Base-by-base conservation (phyloP, 1,140 invertebrate species). In the Drosophila funebris region DNA sequence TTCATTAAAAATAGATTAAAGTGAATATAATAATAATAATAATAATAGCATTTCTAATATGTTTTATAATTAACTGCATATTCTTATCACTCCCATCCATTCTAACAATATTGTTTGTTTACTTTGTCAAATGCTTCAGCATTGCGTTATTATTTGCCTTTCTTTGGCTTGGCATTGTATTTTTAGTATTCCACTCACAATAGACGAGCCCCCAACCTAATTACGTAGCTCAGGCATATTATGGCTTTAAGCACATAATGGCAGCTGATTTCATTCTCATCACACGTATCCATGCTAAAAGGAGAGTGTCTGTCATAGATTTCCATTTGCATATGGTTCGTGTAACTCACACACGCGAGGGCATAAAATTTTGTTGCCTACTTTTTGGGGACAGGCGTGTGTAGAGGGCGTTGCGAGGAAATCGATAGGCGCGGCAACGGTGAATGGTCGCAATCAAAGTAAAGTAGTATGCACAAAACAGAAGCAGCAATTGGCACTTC, bases 361-460 rank as follows among this genome's bases (percentile, higher is more conserved):
- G 44, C 76, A 89, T 87, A 88, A 87, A 88, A 87, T 73, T 79
- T 88, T 87, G 83, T 87, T 79, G 76, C 78, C 83, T 80, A 71
- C 68, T 67, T 73, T 77, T 76, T 57, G 6, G 79, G 43, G 58
- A 11, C 18, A 6, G 14, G 2, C 8, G 14, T 6, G 46, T 4
- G 1, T 22, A 13, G 43, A 46, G 44, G 24, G 27, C 14, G 27
- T 33, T 16, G 33, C 11, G 58, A 69, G 60, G 66, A 88, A 87
- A 82, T 83, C 73, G 56, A 60, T 81, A 68, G 37, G 13, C 52
- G 33, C 61, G 62, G 46, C 62, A 41, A 76, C 6, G 58, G 70
- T 74, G 58, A 75, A 66, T 60, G 57, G 37, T 16, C 50, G 64
- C 84, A 87, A 87, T 87, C 83, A 89, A 61, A 60, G 77, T 24